A percentile compares a stretch with the other conserved stretches of the same genome.
phyloP scores from a whole-genome alignment of 2,797 vertebrate species.

The Channallabes apus region DNA sequence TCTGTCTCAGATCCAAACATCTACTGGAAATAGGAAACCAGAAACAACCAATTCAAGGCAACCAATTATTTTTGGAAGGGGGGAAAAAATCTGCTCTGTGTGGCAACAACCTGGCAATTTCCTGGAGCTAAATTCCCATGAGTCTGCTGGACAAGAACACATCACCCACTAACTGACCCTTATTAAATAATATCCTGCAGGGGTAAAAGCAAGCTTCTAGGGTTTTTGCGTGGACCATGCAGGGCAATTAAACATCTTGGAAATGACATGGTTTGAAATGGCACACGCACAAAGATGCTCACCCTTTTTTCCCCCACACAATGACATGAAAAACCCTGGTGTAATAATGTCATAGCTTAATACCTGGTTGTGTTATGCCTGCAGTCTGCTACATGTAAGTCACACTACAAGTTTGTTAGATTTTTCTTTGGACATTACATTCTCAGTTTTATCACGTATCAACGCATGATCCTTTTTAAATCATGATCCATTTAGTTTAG shows the following conservation, averaged over 20 bases:
- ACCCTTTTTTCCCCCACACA: not conserved
- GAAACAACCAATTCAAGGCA: not conserved
- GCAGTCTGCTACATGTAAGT: not conserved
- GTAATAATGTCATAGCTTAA: not conserved
- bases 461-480: not conserved
- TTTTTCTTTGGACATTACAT: not conserved
- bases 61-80: not conserved
- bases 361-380: not conserved
- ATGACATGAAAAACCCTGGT: not conserved
- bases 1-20: not conserved
- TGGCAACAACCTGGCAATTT: conserved; percentile 34
- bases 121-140: conserved; percentile 42
- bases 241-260: conserved; percentile 1
- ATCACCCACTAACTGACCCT: conserved; percentile 41
- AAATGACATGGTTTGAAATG: conserved; percentile 6
- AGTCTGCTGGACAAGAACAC: conserved; percentile 26
- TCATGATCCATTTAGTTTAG: not conserved
- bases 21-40: not conserved
- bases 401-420: not conserved
- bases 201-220: conserved; percentile 19
- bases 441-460: not conserved
- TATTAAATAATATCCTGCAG: conserved; percentile 44
- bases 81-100: conserved; percentile 21
- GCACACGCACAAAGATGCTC: not conserved
- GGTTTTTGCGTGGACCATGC: conserved; percentile 12